Conservation (phyloP, 2,888 invertebrate species). For the Agrenia bidenticulata region DNA sequence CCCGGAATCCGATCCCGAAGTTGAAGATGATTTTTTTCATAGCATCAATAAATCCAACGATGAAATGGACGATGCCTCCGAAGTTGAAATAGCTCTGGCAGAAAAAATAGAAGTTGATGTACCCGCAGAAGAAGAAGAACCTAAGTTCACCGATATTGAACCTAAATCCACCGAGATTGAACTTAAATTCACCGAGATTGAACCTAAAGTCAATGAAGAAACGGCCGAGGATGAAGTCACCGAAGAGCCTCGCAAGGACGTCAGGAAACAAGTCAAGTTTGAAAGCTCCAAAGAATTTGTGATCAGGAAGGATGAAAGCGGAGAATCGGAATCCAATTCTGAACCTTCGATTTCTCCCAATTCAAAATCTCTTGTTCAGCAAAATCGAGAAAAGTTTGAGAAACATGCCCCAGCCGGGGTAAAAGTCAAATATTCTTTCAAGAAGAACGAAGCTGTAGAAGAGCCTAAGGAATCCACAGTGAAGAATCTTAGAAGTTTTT, state of each 20-base stretch:
- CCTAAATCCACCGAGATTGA: background rate
- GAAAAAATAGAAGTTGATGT: conserved; percentile 1
- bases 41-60: background rate
- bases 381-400: conserved; percentile 32
- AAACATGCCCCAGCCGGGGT: conserved; percentile 8
- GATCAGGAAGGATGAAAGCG: conserved; percentile 10
- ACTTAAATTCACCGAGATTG: conserved; percentile 3
- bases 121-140: background rate
- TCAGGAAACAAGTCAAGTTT: conserved; percentile 7
- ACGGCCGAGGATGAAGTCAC: background rate
- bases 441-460: conserved; percentile 9
- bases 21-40: no score
- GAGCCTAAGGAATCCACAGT: conserved; percentile 22
- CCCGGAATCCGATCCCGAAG: no score
- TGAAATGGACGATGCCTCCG: background rate
- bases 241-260: background rate
- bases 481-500: conserved; percentile 34
- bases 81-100: background rate
- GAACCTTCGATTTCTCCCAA: background rate
- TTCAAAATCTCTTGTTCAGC: conserved; percentile 25
- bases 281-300: conserved; percentile 18
- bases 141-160: background rate
- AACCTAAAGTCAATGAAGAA: conserved; percentile 12
- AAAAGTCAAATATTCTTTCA: conserved; percentile 28
- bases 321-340: background rate